Percentiles rank a stretch among this genome's conserved stretches.
These are phyloP conservation scores for Pseudoips prasinana DNA, from an alignment of 2,888 invertebrate genomes.

Conservation along the genomic window DNA sequence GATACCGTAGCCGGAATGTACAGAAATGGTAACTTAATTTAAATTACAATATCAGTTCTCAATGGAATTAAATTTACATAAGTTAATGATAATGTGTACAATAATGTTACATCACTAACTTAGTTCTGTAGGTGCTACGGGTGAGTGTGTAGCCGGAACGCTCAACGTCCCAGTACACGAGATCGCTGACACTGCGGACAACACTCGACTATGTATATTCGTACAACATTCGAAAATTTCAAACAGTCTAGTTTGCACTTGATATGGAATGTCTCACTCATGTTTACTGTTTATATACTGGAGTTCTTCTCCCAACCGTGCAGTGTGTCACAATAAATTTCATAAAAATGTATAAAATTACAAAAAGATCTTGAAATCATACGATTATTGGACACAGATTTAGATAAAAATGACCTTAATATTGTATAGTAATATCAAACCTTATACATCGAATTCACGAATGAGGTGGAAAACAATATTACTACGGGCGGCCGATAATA, in stretches of 20 bases:
- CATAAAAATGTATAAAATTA: slow-evolving; percentile 80
- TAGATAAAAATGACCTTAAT: slow-evolving; percentile 57
- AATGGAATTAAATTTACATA: too few relatives aligned
- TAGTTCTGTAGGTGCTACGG: background rate
- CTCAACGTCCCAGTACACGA: slow-evolving; percentile 11
- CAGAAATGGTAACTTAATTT: slow-evolving; percentile 14
- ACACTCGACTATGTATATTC: slow-evolving; percentile 18
- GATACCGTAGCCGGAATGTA: too few relatives aligned
- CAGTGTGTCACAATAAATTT: slow-evolving; percentile 72
- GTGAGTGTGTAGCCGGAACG: slow-evolving; percentile 5
- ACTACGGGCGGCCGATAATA: slow-evolving; percentile 49
- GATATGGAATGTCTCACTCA: slow-evolving; percentile 82
- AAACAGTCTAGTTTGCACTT: slow-evolving; percentile 41
- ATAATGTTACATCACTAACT: background rate
- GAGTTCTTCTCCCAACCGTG: slow-evolving; percentile 58
- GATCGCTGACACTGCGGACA: too few relatives aligned
- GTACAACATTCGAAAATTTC: slow-evolving; percentile 5
- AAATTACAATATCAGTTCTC: slow-evolving; percentile 15
- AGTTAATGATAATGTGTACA: too few relatives aligned
- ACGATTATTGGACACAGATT: slow-evolving; percentile 58
- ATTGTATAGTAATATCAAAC: slow-evolving; percentile 75
- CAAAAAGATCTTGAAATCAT: slow-evolving; percentile 75
- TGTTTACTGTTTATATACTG: slow-evolving; percentile 61
- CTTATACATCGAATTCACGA: slow-evolving; percentile 58
- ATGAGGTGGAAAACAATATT: slow-evolving; percentile 64